Evolutionary conservation across 2,797 vertebrate genomes (phyloP), one percentile per base, ranked within the genome.

Genomic region (Hipposideros larvatus): DNA sequence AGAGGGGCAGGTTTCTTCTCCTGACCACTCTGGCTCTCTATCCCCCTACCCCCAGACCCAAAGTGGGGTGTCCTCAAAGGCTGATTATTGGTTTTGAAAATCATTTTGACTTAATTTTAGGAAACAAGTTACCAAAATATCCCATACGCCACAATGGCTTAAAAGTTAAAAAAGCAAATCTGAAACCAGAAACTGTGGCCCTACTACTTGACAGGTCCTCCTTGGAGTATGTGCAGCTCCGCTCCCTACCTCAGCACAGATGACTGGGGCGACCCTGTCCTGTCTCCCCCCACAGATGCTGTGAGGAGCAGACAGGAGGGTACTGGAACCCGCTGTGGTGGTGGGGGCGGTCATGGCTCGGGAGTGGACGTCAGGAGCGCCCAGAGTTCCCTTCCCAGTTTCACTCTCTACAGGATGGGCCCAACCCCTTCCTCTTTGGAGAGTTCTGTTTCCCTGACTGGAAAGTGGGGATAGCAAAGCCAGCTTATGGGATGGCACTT

Each of bases 31-130:
- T 41, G 70, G 21, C 43, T 94, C 43, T 43, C 61, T 86, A 4
- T 82, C 71, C 7, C 83, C 80, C 74, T 55, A 46, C 19, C 43
- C 43, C 43, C 66, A 53, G 88, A 55, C 46, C 55, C 80, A 18
- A 94, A 86, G 51, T 55, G n/a, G 34, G 57, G 46, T 77, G 21
- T 91, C 55, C 31, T 57, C 41, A 70, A 92, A 89, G 68, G 21
- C 68, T 9, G 5, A 73, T 87, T 91, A 66, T 80, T 91, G 70
- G 15, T 59, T 96, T 93, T 84, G 48, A 92, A 93, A 84, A 51
- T 96, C 48, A 65, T 83, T 95, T 96, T 73, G 82, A 83, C 31
- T 74, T 93, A 63, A 94, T 83, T 94, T 95, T 74, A 55, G 65
- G 28, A n/a, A 80, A 46, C 66, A 63, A 37, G 28, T 71, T 26